phyloP scores from a whole-genome alignment of 2,888 invertebrate species.

The Tigriopus californicus region DNA sequence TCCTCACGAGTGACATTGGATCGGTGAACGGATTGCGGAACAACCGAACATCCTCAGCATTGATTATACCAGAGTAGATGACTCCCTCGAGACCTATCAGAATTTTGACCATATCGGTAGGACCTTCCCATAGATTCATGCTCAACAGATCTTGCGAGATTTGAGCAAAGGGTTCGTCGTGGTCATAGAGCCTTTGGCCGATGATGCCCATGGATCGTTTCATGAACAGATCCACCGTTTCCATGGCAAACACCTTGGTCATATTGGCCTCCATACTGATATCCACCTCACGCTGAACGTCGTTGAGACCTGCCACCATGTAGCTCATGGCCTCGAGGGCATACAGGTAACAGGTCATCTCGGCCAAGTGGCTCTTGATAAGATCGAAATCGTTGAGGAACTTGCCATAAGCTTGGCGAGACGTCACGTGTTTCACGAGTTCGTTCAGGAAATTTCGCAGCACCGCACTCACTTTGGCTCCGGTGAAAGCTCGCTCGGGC shows the following conservation, averaged over 20 bases:
- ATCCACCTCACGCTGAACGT: slow-evolving; percentile 1
- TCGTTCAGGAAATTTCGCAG: not conserved
- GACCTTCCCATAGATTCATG: not conserved
- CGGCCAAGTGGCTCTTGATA: not conserved
- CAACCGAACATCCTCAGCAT: not conserved
- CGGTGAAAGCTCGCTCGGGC: not conserved
- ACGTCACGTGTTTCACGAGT: not conserved
- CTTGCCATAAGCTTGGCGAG: not conserved
- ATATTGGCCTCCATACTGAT: not conserved
- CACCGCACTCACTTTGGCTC: not conserved
- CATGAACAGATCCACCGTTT: not conserved
- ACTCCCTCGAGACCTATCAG: not conserved
- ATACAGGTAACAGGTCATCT: not conserved
- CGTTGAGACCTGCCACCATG: slow-evolving; percentile 1
- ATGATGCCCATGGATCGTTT: not conserved
- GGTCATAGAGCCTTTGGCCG: not conserved
- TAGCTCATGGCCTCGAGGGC: slow-evolving; percentile 2
- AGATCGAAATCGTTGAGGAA: not conserved
- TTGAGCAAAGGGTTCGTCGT: not conserved
- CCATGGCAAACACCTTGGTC: not conserved
- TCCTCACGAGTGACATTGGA: too few species aligned
- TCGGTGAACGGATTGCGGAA: not conserved
- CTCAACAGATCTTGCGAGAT: not conserved
- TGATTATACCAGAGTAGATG: not conserved
- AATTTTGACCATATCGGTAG: not conserved